These are phyloP conservation scores for Aphis gossypii DNA, from an alignment of 1,140 invertebrate genomes.

Conservation along the genomic window DNA sequence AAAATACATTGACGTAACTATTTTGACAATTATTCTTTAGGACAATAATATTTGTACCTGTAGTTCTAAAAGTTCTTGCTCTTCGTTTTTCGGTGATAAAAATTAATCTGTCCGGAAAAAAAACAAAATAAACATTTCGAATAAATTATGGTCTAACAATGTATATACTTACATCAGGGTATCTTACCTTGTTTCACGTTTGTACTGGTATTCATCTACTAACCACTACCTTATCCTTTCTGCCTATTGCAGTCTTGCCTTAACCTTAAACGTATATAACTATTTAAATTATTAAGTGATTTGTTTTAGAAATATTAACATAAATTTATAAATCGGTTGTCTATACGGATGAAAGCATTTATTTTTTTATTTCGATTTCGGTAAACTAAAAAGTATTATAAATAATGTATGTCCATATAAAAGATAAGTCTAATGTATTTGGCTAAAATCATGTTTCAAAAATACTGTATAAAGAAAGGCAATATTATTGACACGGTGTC, in stretches of 20 bases:
- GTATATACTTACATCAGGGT: background rate
- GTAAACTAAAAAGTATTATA: background rate
- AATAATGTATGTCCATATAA: background rate
- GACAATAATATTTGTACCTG: background rate
- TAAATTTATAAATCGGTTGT: background rate
- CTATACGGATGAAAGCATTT: background rate
- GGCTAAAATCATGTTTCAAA: background rate
- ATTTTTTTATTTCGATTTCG: background rate
- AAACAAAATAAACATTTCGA: background rate
- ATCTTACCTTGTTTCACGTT: no score
- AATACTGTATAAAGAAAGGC: background rate
- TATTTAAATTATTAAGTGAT: background rate
- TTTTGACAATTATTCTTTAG: background rate
- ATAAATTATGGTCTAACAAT: background rate
- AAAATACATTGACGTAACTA: background rate
- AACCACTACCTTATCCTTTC: background rate
- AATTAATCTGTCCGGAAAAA: no score
- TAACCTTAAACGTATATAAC: background rate
- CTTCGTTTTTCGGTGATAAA: background rate
- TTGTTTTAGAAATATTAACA: background rate
- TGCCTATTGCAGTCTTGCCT: background rate
- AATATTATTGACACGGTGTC: background rate
- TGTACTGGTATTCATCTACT: background rate
- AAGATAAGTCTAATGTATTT: background rate
- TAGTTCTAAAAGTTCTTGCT: background rate